Base-by-base conservation (phyloP, 2,888 invertebrate genomes). In the Melitaea athalia region DNA sequence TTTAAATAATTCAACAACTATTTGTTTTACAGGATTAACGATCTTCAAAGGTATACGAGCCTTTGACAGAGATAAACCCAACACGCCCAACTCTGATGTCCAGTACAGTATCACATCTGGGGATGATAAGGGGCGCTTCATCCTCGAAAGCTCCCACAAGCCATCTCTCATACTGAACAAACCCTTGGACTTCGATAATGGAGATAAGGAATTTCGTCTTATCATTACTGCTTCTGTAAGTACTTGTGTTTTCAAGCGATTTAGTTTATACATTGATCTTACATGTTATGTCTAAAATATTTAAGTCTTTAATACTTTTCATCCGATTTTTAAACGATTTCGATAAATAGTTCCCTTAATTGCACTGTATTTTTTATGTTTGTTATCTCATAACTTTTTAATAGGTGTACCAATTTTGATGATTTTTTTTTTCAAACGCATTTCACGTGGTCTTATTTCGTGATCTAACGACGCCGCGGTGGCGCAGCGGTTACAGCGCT, bases 61-160 rank as follows among this genome's bases (percentile, higher is more conserved):
- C 0, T 94, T 95, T 59, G 97, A 97, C 87, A 94, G 95, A 6
- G 97, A 97, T 85, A 97, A 97, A 84, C 97, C 97, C 0, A 97
- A 97, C 86, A 97, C 96, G 0, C 97, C 96, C 0, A 97, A 97
- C 88, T 97, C 97, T 0, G 97, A 97, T 77, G 94, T 97, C 33
- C 96, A 97, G 80, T 97, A 97, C 87, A 95, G 95, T 77, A 95
- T 97, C 81, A 92, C 94, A 12, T 93, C 94, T 31, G 96, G 96
- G 5, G 95, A 96, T 79, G 93, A 94, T 59, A 92, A 93, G n/a
- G 96, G 95, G 1, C 95, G 95, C 80, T 98, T 98, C 82, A 94
- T 95, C 0, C 85, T 97, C 61, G 97, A 97, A 82, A 96, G 95
- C 84, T 96, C 96, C 4, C 97, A 97, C 82, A 95, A 95, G 68